Evolutionary conservation across 2,797 vertebrate species (phyloP).

Genomic region (Gymnopithys bicolor): DNA sequence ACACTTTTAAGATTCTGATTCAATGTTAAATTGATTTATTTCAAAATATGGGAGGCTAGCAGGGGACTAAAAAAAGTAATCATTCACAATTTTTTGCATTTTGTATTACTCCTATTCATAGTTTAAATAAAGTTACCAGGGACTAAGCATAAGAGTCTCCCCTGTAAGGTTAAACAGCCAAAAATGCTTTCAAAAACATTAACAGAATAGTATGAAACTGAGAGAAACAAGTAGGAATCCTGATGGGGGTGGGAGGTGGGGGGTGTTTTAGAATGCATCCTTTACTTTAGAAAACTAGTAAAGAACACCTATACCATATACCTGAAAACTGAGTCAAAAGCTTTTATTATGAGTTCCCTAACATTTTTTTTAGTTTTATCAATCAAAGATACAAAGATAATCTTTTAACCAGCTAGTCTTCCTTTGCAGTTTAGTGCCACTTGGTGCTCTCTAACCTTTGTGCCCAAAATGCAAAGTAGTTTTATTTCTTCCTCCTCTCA

Average conservation of each 20-base stretch:
- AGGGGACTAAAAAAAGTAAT: neutral
- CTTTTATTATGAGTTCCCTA: neutral
- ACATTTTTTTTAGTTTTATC: conserved; percentile 17
- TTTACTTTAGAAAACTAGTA: neutral
- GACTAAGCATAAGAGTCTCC: neutral
- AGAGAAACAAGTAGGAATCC: neutral
- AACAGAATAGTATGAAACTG: neutral
- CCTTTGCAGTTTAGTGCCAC: neutral
- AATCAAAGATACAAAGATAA: neutral
- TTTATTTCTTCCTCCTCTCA: neutral
- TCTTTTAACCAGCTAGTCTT: neutral
- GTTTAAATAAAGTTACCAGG: neutral
- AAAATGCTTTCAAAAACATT: neutral
- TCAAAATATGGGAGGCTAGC: neutral
- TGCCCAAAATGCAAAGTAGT: neutral
- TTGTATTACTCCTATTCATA: neutral
- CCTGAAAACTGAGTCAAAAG: neutral
- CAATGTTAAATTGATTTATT: neutral
- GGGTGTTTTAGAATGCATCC: neutral
- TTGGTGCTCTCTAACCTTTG: neutral
- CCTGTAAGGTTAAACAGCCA: neutral
- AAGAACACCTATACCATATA: neutral
- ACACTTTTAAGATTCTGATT: neutral
- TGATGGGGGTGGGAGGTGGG: neutral
- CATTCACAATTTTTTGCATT: neutral